Conservation (phyloP, 1,140 invertebrate species). For the Drosophila biarmipes region DNA sequence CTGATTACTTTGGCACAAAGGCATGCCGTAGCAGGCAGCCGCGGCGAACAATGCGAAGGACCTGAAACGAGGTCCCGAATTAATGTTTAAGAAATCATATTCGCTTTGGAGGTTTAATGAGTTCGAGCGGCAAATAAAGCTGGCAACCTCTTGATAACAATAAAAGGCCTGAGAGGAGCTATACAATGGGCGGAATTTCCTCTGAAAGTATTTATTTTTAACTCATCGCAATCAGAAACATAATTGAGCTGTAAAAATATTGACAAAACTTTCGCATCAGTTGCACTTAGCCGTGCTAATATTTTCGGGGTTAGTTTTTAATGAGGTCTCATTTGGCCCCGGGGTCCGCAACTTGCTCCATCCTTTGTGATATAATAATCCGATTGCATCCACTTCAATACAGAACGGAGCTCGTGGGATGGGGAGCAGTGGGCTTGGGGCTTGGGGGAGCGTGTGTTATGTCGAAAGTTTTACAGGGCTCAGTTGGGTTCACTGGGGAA, state of each 20-base stretch:
- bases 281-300: conserved; percentile 1
- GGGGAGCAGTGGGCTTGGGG: not conserved
- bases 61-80: conserved; percentile 2
- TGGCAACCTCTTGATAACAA: not conserved
- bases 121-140: not conserved
- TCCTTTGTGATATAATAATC: conserved; percentile 4
- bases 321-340: conserved; percentile 5
- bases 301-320: conserved; percentile 2
- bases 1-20: conserved; percentile 31
- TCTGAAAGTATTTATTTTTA: not conserved
- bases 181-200: not conserved
- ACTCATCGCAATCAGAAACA: no score
- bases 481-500: conserved; percentile 1
- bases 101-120: not conserved
- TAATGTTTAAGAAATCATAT: conserved; percentile 2
- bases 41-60: conserved; percentile 1
- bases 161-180: not conserved
- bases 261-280: not conserved
- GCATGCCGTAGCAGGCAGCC: conserved; percentile 15
- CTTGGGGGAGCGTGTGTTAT: not conserved
- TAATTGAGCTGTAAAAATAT: not conserved
- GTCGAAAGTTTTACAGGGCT: conserved; percentile 18
- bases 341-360: not conserved
- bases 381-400: conserved; percentile 4
- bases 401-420: not conserved